These are phyloP conservation scores for Lichenostomus cassidix DNA, from an alignment of 2,113 vertebrate species.

Conservation along the genomic window DNA sequence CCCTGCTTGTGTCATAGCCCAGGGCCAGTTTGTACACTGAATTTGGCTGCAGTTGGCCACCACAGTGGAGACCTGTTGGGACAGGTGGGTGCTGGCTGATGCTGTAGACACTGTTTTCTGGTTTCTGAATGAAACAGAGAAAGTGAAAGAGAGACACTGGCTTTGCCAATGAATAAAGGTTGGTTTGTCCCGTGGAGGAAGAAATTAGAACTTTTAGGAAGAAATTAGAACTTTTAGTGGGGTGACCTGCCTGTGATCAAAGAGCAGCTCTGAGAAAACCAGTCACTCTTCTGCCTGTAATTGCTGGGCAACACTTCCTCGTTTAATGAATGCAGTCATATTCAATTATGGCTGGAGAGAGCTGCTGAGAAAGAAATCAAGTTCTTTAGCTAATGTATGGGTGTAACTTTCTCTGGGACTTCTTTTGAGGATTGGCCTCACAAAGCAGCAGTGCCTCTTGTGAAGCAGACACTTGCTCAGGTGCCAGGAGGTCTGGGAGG, in stretches of 20 bases:
- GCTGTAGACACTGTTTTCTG: background rate
- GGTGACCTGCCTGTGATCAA: background rate
- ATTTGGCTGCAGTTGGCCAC: background rate
- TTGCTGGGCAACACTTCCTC: background rate
- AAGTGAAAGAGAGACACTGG: background rate
- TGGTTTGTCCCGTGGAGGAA: background rate
- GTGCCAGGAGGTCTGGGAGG: background rate
- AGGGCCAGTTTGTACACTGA: background rate
- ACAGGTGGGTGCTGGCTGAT: background rate
- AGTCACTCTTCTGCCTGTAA: background rate
- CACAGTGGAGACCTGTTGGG: background rate
- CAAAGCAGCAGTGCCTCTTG: background rate
- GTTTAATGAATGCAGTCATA: background rate
- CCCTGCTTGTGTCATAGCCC: rapidly evolving
- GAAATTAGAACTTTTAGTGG: background rate
- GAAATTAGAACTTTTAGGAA: background rate
- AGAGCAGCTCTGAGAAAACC: background rate
- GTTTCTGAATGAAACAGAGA: background rate
- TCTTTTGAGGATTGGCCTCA: rapidly evolving
- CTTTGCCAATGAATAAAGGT: background rate
- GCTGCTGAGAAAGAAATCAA: background rate
- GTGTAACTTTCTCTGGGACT: background rate
- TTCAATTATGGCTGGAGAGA: background rate
- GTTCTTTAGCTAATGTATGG: background rate
- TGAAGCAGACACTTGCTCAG: background rate